Evolutionary conservation across 1,140 invertebrate genomes (phyloP), one percentile per base, ranked within the genome.

Genomic region (Akabosia matsudoensis): DNA sequence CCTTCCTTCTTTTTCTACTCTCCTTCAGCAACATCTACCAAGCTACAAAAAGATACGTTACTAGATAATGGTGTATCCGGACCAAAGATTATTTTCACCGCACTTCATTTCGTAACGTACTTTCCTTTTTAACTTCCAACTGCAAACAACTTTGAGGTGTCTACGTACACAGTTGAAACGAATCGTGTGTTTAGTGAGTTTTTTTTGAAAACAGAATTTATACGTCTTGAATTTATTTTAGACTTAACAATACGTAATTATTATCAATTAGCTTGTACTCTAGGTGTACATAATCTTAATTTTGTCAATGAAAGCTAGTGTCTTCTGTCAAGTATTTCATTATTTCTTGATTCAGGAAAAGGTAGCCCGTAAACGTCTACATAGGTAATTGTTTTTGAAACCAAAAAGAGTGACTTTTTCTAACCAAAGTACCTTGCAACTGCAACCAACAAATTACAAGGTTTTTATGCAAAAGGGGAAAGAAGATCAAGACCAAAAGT

Each of bases 361-460:
- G n/a, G n/a, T n/a, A n/a, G n/a, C n/a, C n/a, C n/a, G n/a, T n/a
- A n/a, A n/a, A n/a, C n/a, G n/a, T n/a, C n/a, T n/a, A n/a, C n/a
- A n/a, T n/a, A n/a, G n/a, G n/a, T n/a, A n/a, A n/a, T n/a, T n/a
- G n/a, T n/a, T n/a, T n/a, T n/a, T n/a, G n/a, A n/a, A 45, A 45
- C 37, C 37, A 45, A 10, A 45, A 45, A 18, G 18, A 45, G 37
- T 45, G 37, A 45, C 37, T 45, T 45, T 45, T 45, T 45, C 37
- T 45, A 61, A 61, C 24, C 54, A 61, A 61, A 61, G 61, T 67
- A 67, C 61, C 61, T 67, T 67, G 61, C 61, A 67, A 67, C 61
- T 67, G 61, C 61, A 67, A 67, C 61, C 61, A 67, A 67, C 61
- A 30, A 13, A 67, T n/a, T 67, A 67, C 61, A 67, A 67, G 61